Evolutionary conservation across 2,797 vertebrate genomes (phyloP).

Genomic region (Aulostomus chinensis): DNA sequence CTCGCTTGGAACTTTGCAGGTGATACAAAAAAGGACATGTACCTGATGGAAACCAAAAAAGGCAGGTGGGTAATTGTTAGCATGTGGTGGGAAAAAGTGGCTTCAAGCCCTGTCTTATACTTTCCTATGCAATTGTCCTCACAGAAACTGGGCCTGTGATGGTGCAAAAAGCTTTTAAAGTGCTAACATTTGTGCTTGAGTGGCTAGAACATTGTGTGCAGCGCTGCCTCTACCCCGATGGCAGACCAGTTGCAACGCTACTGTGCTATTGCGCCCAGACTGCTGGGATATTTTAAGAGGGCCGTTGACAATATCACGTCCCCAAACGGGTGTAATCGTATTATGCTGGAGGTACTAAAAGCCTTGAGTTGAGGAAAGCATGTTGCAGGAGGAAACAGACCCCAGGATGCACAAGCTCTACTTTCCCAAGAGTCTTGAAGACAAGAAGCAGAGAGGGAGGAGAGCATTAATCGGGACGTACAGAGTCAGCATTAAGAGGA

Average conservation of each 20-base stretch:
- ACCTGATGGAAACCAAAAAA: no score
- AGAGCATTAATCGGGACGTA: conserved; percentile 21
- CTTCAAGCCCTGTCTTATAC: conserved; percentile 25
- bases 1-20: no score
- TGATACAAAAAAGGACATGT: no score
- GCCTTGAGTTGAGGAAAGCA: conserved; percentile 55
- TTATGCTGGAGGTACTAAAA: conserved; percentile 72
- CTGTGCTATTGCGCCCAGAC: conserved; percentile 31
- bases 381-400: conserved; percentile 46
- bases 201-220: conserved; percentile 66
- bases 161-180: conserved; percentile 73
- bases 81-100: no score
- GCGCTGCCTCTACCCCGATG: conserved; percentile 18
- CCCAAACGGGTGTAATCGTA: conserved; percentile 71
- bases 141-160: conserved; percentile 25
- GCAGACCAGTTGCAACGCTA: conserved; percentile 27
- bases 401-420: conserved; percentile 21
- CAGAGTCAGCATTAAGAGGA: conserved; percentile 26
- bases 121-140: conserved; percentile 30
- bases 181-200: conserved; percentile 67
- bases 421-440: conserved; percentile 17
- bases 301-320: conserved; percentile 62
- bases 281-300: conserved; percentile 61
- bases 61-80: no score
- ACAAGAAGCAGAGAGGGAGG: conserved; percentile 28